Percentiles rank a stretch among this genome's conserved stretches.
These are phyloP conservation scores for Phortica variegata DNA, from an alignment of 1,140 invertebrate genomes.

Conservation along the genomic window DNA sequence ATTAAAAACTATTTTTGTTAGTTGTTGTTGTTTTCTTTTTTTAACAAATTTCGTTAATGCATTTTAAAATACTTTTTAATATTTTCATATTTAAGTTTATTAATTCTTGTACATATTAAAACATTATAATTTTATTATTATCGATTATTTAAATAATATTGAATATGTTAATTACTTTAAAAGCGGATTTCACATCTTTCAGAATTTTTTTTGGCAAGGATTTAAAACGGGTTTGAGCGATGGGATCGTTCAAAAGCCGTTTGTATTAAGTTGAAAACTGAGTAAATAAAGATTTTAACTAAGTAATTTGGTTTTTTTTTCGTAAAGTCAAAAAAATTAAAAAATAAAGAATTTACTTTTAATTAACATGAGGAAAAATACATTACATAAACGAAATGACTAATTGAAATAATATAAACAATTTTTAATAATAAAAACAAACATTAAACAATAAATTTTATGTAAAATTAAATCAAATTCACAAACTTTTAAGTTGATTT, in stretches of 20 bases:
- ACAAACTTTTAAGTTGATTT: too few relatives aligned
- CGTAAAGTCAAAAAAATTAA: slow-evolving; percentile 11
- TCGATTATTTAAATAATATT: slow-evolving; percentile 33
- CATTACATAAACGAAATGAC: neutral
- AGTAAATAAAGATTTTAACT: too few relatives aligned
- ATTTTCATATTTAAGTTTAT: slow-evolving; percentile 20
- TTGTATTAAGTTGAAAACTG: neutral
- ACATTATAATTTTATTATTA: neutral
- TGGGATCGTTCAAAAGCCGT: neutral
- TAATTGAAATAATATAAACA: too few relatives aligned
- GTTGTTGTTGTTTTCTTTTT: slow-evolving; percentile 12
- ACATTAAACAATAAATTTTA: neutral
- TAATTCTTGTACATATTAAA: too few relatives aligned
- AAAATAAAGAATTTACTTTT: too few relatives aligned
- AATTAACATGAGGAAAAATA: neutral
- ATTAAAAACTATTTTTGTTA: slow-evolving; percentile 21
- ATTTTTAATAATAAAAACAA: neutral
- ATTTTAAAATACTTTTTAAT: slow-evolving; percentile 29
- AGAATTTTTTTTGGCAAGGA: slow-evolving; percentile 10
- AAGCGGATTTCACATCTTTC: slow-evolving; percentile 24
- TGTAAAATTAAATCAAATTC: neutral
- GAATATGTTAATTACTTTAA: slow-evolving; percentile 35
- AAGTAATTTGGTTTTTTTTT: slow-evolving; percentile 5
- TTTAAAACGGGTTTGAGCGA: neutral
- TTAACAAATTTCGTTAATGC: too few relatives aligned